Conservation (phyloP, 2,113 vertebrate genomes). For the Lagenorhynchus albirostris region DNA sequence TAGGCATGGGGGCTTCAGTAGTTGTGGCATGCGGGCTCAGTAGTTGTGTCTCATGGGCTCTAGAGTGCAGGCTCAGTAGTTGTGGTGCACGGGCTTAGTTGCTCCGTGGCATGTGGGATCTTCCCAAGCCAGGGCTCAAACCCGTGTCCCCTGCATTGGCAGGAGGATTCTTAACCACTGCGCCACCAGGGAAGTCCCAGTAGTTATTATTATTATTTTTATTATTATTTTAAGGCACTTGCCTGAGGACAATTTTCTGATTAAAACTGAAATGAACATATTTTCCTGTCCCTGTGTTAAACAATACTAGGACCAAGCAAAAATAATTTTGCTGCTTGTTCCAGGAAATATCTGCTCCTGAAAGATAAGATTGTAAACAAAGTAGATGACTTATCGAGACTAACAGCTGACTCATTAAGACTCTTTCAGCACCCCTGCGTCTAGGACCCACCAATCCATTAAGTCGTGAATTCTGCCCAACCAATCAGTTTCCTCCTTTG, state of each 20-base stretch:
- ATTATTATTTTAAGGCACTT: neutral
- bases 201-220: neutral
- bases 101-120: too few relatives aligned
- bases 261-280: neutral
- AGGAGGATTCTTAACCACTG: too few relatives aligned
- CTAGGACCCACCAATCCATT: neutral
- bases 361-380: slow-evolving; percentile 14
- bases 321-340: neutral
- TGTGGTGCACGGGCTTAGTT: too few relatives aligned
- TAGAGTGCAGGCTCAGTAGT: too few relatives aligned
- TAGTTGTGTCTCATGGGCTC: too few relatives aligned
- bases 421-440: neutral
- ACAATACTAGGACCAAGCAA: neutral
- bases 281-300: neutral
- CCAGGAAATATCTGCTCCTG: slow-evolving; percentile 16
- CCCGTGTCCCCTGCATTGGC: too few relatives aligned
- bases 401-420: neutral
- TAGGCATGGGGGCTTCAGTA: too few relatives aligned
- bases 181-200: too few relatives aligned
- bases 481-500: neutral
- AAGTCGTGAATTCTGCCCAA: neutral
- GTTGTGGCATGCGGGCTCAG: too few relatives aligned
- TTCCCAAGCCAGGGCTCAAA: too few relatives aligned
- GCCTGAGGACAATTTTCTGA: neutral
- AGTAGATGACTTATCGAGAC: neutral